These are phyloP conservation scores for Xyliphius kryptos DNA, from an alignment of 2,113 vertebrate genomes.

Conservation along the genomic window DNA sequence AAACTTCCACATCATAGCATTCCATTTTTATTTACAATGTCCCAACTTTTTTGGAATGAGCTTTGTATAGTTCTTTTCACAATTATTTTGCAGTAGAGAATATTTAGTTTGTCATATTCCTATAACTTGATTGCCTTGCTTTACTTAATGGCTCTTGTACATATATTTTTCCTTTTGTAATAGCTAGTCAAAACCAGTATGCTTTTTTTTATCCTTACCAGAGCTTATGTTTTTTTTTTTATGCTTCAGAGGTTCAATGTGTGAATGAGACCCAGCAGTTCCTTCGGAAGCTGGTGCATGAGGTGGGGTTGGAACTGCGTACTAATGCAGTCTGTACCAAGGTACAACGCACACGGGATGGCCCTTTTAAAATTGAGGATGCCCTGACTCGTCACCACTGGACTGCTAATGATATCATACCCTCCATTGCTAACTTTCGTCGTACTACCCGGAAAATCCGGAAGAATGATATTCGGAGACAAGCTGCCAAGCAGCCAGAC, in stretches of 20 bases:
- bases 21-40: too few species aligned
- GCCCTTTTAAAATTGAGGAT: constrained; percentile 70
- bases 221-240: neutral
- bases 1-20: too few species aligned
- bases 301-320: constrained; percentile 85
- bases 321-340: constrained; percentile 75
- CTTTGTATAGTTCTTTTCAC: too few species aligned
- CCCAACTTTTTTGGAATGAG: too few species aligned
- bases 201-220: neutral
- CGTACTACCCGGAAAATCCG: constrained; percentile 38
- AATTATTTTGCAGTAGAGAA: too few species aligned
- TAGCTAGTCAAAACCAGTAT: neutral
- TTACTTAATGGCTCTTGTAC: too few species aligned
- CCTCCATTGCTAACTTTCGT: constrained; percentile 54
- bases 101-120: too few species aligned
- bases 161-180: too few species aligned
- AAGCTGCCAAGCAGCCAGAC: constrained; percentile 9
- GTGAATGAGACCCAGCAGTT: constrained; percentile 87
- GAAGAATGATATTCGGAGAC: constrained; percentile 14
- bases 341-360: constrained; percentile 76
- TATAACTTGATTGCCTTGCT: too few species aligned
- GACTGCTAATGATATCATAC: constrained; percentile 64
- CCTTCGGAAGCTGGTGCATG: constrained; percentile 80
- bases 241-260: constrained; percentile 77
- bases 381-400: constrained; percentile 75